Evolutionary conservation across 2,113 vertebrate genomes (phyloP).

Genomic region (Fulmarus glacialis): DNA sequence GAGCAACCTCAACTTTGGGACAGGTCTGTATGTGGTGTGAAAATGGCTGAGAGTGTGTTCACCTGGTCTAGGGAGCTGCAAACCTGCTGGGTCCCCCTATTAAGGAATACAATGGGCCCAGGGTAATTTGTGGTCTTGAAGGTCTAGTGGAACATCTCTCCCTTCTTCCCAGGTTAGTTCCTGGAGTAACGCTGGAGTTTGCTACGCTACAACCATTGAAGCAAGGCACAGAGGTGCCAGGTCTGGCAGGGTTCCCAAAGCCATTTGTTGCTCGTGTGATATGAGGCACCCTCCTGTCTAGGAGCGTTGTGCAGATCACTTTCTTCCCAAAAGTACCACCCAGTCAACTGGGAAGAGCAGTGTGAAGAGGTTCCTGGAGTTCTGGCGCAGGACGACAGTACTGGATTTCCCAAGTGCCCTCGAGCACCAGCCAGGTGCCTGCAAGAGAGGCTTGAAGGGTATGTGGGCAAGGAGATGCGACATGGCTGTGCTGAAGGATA

Average conservation of each 20-base stretch:
- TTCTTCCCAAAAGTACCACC: not conserved
- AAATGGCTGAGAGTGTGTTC: not conserved
- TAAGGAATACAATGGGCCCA: not conserved
- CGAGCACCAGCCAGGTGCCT: not conserved
- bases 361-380: not conserved
- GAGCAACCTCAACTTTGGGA: not conserved
- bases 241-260: not conserved
- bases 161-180: not conserved
- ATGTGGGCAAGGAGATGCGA: not conserved
- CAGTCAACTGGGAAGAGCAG: not conserved
- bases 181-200: not conserved
- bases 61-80: not conserved
- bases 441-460: not conserved
- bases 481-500: not conserved
- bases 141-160: not conserved
- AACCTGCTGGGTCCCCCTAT: not conserved
- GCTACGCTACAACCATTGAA: not conserved
- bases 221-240: not conserved
- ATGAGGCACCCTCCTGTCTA: not conserved
- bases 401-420: not conserved
- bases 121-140: not conserved
- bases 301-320: not conserved
- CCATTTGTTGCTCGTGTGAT: not conserved
- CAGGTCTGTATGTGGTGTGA: not conserved
- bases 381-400: not conserved